Evolutionary conservation across 2,113 vertebrate species (phyloP).

Genomic region (Phalacrocorax pelagicus): DNA sequence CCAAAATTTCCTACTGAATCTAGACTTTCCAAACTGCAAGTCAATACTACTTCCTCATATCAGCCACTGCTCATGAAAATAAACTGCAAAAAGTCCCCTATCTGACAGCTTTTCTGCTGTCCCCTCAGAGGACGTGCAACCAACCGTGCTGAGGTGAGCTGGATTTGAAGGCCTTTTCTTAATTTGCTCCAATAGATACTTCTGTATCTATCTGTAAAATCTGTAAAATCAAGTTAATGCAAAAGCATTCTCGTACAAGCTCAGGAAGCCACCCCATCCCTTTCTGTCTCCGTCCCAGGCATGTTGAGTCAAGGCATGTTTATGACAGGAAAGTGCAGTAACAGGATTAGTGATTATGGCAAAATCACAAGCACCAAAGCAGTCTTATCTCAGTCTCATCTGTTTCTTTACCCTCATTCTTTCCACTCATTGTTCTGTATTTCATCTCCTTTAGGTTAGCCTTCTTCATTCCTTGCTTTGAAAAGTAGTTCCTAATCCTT

Average conservation of each 20-base stretch:
- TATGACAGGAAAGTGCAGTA: neutral
- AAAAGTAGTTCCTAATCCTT: neutral
- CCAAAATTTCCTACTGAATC: neutral
- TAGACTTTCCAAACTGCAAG: neutral
- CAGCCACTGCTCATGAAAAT: neutral
- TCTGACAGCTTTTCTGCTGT: neutral
- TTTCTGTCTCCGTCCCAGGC: neutral
- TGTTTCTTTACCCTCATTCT: neutral
- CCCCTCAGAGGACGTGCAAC: neutral
- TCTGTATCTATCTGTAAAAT: neutral
- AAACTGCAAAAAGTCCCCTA: neutral
- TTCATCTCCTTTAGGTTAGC: neutral
- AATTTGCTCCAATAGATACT: neutral
- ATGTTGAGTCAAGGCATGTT: neutral
- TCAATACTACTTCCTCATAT: neutral
- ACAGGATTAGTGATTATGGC: neutral
- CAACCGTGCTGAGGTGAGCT: neutral
- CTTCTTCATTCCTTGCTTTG: neutral
- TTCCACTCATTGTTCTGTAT: neutral
- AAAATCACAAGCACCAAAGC: neutral
- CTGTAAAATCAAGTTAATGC: neutral
- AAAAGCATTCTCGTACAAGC: neutral
- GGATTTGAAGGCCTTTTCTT: neutral
- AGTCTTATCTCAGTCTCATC: neutral
- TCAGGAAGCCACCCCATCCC: neutral